Evolutionary conservation across 2,113 vertebrate species (phyloP).

Genomic region (Elanoides forficatus): DNA sequence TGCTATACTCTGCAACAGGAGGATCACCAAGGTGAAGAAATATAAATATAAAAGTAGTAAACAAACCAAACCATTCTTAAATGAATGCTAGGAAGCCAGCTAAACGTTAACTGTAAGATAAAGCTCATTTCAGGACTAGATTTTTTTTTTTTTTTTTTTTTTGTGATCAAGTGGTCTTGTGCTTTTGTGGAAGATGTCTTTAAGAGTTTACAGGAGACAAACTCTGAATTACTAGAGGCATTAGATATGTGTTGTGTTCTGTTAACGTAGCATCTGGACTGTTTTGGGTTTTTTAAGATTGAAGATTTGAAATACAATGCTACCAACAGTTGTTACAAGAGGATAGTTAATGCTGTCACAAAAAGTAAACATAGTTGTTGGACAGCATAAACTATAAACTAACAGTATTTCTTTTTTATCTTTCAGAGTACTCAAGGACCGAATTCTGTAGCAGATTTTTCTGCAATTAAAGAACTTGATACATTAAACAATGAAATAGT

Average conservation of each 20-base stretch:
- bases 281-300: not conserved
- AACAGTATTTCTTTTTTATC: constrained; percentile 43
- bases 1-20: not conserved
- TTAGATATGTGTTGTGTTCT: not conserved
- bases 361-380: not conserved
- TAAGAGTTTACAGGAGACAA: not conserved
- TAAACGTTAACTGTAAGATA: not conserved
- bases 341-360: not conserved
- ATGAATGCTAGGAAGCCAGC: not conserved
- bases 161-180: not conserved
- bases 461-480: constrained; percentile 98
- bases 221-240: not conserved
- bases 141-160: too few relatives aligned
- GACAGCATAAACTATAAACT: not conserved
- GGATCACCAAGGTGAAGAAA: not conserved
- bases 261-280: not conserved
- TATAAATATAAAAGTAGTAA: not conserved
- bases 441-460: constrained; percentile 92
- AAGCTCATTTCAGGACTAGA: not conserved
- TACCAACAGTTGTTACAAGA: not conserved
- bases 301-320: not conserved
- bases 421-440: constrained; percentile 77
- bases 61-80: not conserved
- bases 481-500: constrained; percentile 96
- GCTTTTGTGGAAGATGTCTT: not conserved